Evolutionary conservation across 2,888 invertebrate genomes (phyloP).

Genomic region (Thymelicus lineola): DNA sequence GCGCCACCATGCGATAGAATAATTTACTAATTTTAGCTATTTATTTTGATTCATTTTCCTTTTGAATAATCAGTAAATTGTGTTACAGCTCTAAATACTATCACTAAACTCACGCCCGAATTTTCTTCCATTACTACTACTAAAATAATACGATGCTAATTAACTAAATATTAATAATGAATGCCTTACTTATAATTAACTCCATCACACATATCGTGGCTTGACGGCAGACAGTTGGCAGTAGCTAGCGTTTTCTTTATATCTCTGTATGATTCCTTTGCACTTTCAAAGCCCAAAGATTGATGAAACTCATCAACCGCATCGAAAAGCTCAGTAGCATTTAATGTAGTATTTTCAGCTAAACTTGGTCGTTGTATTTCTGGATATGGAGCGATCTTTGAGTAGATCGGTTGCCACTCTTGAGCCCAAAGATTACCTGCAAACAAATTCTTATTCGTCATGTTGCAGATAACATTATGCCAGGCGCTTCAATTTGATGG

Average conservation of each 20-base stretch:
- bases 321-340: constrained; percentile 81
- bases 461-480: constrained; percentile 27
- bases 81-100: no score
- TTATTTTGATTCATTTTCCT: no score
- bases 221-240: constrained; percentile 88
- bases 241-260: constrained; percentile 85
- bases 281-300: constrained; percentile 86
- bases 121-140: no score
- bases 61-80: no score
- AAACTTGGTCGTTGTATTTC: constrained; percentile 81
- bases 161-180: background rate
- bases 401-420: constrained; percentile 82
- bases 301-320: constrained; percentile 86
- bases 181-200: constrained; percentile 86
- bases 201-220: constrained; percentile 89
- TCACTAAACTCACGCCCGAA: no score
- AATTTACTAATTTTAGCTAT: no score
- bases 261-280: constrained; percentile 85
- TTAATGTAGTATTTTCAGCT: constrained; percentile 68
- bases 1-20: no score
- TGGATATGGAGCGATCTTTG: constrained; percentile 80
- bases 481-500: constrained; percentile 38
- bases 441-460: constrained; percentile 9
- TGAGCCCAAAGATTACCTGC: constrained; percentile 89
- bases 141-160: no score